Base-by-base conservation (phyloP, 2,113 vertebrate species). In the Phalacrocorax brasilianus region DNA sequence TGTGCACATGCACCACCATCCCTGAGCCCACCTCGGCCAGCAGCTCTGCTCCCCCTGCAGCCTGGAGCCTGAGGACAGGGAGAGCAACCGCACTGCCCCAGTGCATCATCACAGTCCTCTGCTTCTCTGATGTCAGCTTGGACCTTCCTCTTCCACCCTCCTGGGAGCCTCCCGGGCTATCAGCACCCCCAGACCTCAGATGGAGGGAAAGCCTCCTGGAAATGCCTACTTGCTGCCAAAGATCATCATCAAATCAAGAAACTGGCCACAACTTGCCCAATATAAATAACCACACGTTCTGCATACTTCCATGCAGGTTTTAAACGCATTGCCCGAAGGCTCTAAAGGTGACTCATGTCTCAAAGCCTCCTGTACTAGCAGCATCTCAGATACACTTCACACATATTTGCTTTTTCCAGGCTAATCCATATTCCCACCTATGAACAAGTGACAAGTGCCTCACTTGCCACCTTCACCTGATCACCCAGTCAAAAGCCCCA, bases 1-100 rank as follows among this genome's bases (percentile, higher is more conserved):
- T 30, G 26, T 21, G 6, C 21, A 42, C 42, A 0, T 0, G 0
- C 8, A 3, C 55, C 47, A 6, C 33, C 2, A 3, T 11, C 38
- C 44, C 44, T 26, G 18, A 59, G 13, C 11, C 16, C 38, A 32
- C n/a, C 16, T 8, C 4, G 0, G 20, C 42, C 24, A 5, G 6
- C 4, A 27, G 21, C 62, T 73, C 59, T 18, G 59, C 75, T 66
- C 50, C 72, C 67, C 3, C n/a, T 18, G 38, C 24, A 76, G 61
- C 62, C 50, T n/a, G 38, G 50, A 40, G 66, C 30, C 24, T 3
- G 7, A 8, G 19, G 30, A 5, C 30, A 14, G 6, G 35, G 20
- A 78, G 55, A 65, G 65, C 9, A 5, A 56, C 10, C 6, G 45
- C 45, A 3, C 35, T 17, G 22, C 32, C 27, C 12, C 74, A 53